Conservation (phyloP, 1,140 invertebrate species). For the Nasonia vitripennis region DNA sequence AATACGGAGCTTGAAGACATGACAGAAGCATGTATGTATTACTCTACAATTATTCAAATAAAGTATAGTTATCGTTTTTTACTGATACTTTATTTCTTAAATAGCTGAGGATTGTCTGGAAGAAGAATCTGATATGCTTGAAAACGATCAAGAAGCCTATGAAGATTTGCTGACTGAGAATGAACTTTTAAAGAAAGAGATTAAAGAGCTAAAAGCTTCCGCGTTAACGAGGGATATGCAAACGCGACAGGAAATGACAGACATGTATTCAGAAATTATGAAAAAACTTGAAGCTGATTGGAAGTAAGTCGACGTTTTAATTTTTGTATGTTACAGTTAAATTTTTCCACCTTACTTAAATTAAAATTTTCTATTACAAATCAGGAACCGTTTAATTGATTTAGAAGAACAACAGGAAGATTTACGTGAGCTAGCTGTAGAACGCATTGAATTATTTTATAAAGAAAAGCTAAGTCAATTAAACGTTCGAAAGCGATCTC, state of each 20-base stretch:
- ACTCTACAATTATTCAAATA: neutral
- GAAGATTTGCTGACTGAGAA: conserved; percentile 65
- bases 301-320: conserved; percentile 57
- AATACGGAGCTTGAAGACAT: conserved; percentile 58
- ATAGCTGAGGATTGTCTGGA: conserved; percentile 44
- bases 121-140: conserved; percentile 46
- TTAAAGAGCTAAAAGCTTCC: conserved; percentile 60
- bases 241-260: conserved; percentile 68
- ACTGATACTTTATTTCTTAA: conserved; percentile 12
- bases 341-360: neutral
- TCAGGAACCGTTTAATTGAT: conserved; percentile 63
- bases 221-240: conserved; percentile 63
- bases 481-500: conserved; percentile 56
- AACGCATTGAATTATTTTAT: conserved; percentile 64
- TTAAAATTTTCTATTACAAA: conserved; percentile 7
- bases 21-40: conserved; percentile 48
- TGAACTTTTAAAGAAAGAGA: conserved; percentile 65
- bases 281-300: conserved; percentile 63
- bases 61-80: conserved; percentile 21
- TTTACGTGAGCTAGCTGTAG: conserved; percentile 63
- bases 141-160: conserved; percentile 61
- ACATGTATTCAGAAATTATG: conserved; percentile 65
- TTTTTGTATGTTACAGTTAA: conserved; percentile 44
- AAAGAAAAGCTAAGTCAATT: conserved; percentile 62
- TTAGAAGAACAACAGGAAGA: conserved; percentile 67